Base-by-base conservation (phyloP, 2,113 vertebrate genomes). In the Forbesichthys papilliferus region DNA sequence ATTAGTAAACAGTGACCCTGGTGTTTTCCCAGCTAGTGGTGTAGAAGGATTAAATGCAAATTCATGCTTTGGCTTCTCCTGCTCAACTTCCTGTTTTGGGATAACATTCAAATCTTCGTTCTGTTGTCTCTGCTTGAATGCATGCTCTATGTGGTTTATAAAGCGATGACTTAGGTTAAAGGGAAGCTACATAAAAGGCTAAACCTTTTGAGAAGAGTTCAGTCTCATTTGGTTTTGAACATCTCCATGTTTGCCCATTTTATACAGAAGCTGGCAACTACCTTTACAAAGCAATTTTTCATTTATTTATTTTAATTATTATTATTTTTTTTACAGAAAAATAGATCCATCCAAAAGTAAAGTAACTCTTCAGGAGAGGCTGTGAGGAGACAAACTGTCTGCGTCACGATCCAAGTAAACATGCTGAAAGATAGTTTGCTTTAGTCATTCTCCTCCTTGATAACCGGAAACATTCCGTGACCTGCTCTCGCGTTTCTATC, bases 21-120 rank as follows among this genome's bases (percentile, higher is more conserved):
- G 71, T 77, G 72, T 46, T 1, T 68, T 46, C 71, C 66, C 76
- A 59, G 65, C 61, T 70, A 80, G 71, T 66, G 78, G 79, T 81
- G 74, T 57, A 62, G 75, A 84, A 83, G 79, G 69, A 74, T 69
- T 77, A 74, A 71, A 88, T 88, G 81, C 87, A 87, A 85, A 90
- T 74, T 85, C 89, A 90, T 91, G 91, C 91, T 91, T 91, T 91
- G 89, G 87, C 87, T 87, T 88, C 62, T 80, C 75, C 79, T 68
- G 82, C 75, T 85, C 64, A 58, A 66, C 83, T 73, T 77, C 73
- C 74, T 55, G 48, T 84, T 86, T 69, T 83, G 84, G 70, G 72
- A 73, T 65, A 77, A 88, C 84, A 83, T 85, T 89, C 82, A 75
- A 85, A 79, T 80, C 73, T 74, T 64, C 4, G 9, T 20, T 55